Conservation (phyloP, 2,797 vertebrate species). For the Hydrophis major region DNA sequence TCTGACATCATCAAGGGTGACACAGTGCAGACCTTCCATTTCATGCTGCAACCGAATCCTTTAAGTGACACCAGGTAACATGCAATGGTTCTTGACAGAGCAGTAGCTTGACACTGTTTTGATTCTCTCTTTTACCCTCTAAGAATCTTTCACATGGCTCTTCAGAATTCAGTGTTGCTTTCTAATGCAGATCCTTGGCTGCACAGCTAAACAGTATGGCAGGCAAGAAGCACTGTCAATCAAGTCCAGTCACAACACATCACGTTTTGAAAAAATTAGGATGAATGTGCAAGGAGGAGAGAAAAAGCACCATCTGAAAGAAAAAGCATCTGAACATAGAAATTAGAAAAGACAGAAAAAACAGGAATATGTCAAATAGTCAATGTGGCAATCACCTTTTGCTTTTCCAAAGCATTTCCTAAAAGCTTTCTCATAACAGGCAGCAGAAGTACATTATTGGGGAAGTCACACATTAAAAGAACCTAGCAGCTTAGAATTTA, state of each 20-base stretch:
- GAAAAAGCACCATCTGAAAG: not conserved
- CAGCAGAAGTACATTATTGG: accelerated
- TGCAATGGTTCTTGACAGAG: conserved; percentile 38
- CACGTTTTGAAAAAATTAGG: conserved; percentile 55
- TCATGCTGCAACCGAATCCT: not conserved
- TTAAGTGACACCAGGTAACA: not conserved
- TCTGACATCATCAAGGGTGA: not conserved
- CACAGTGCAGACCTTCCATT: not conserved
- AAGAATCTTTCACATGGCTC: conserved; percentile 58
- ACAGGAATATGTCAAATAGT: conserved; percentile 20
- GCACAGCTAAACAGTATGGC: conserved; percentile 58
- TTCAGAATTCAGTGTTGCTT: conserved; percentile 61
- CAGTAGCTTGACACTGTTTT: conserved; percentile 62
- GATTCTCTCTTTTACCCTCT: conserved; percentile 61
- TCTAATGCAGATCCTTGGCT: conserved; percentile 58
- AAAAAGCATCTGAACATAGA: not conserved
- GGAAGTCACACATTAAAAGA: conserved; percentile 8
- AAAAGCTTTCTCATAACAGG: not conserved
- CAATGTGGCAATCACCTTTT: conserved; percentile 24
- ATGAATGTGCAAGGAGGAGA: not conserved
- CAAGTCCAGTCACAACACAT: conserved; percentile 70
- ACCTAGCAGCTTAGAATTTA: not conserved
- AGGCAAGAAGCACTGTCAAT: conserved; percentile 61
- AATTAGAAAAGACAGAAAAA: conserved; percentile 42
- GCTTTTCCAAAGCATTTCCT: conserved; percentile 20